Base-by-base conservation (phyloP, 30 jellyfish, hydroid and myxozoan species). In the Hydractinia echinata region DNA sequence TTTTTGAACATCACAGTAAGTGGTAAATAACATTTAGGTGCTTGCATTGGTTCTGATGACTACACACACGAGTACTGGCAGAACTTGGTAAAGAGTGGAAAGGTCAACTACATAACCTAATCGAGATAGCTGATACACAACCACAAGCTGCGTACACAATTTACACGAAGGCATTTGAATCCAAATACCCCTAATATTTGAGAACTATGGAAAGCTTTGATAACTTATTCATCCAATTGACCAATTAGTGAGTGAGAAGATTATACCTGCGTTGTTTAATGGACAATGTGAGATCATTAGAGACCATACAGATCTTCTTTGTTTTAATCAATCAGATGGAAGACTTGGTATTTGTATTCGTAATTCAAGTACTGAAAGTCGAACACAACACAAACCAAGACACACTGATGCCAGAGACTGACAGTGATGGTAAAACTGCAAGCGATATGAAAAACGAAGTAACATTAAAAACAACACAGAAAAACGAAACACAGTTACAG, bases 11-110 rank as follows among this genome's bases (percentile, higher is more conserved):
- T 76, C 67, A 76, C 84, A 39, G 20, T 49, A 19, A 72, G 54
- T 49, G 84, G 84, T 50, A 54, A 76, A 49, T 39, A 55, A 54
- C 84, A 76, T 15, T 15, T 30, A 13, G 84, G 84, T 3, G 84
- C 79, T 39, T 54, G 71, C 21, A 39, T 53, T 19, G 84, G 84
- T 13, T 19, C 79, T n/a, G 79, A 55, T 50, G 39, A 62, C 19
- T 1, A 19, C 4, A 79, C 5, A 79, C 49, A 62, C 11, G 81
- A 4, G 9, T 61, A 54, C 56, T 55, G 82, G 3, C 18, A 79
- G 48, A 7, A 64, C 16, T 13, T 6, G 74, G 18, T 64, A 64
- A 13, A 64, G 8, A 64, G 18, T 64, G 74, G 6, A 48, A 54
- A 60, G 19, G 48, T 8, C 39, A 79, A 79, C 48, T 79, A 9